Base-by-base conservation (phyloP, 30 jellyfish, hydroid and myxozoan genomes). In the Aurelia aurita region DNA sequence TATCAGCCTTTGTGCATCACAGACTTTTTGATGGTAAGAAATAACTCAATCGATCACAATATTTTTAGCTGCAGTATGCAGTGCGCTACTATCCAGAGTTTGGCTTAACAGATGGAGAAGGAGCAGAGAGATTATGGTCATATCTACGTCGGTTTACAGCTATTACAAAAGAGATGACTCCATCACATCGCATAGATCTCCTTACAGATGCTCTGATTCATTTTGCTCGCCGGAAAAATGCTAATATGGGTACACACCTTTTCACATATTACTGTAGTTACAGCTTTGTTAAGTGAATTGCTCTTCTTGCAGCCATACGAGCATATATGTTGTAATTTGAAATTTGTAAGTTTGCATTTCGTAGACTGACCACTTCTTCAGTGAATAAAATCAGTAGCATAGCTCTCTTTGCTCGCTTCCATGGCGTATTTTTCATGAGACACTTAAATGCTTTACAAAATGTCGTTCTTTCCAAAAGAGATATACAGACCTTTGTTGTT, bases 61-160 rank as follows among this genome's bases (percentile, higher is more conserved):
- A 13, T 19, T 34, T 74, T 32, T 49, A 79, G 90, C 21, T 79
- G 63, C 69, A 32, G 53, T 29, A 79, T 61, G 78, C 90, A 21
- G 27, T 69, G 21, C 78, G 79, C 44, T 79, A 58, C 51, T 61
- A 20, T 34, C 81, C 79, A 19, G 80, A 57, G 82, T 61, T 81
- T 51, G 84, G 91, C 28, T 45, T 81, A 45, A 65, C 84, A 43
- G 84, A 81, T 58, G 91, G 91, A 18, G 86, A 81, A 21, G 76
- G 77, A 15, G 66, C 51, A 61, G 91, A 81, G 58, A 69, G 91
- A 69, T 35, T 81, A 44, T 81, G 91, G 84, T 81, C 91, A 29
- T 65, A 51, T 43, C 91, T 81, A 27, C 45, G 91, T 28, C 75
- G 58, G 54, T 81, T 81, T 51, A 59, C 84, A 28, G 79, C 77